Evolutionary conservation across 2,113 vertebrate species (phyloP), one percentile per base, ranked within the genome.

Genomic region (Abramis brama): DNA sequence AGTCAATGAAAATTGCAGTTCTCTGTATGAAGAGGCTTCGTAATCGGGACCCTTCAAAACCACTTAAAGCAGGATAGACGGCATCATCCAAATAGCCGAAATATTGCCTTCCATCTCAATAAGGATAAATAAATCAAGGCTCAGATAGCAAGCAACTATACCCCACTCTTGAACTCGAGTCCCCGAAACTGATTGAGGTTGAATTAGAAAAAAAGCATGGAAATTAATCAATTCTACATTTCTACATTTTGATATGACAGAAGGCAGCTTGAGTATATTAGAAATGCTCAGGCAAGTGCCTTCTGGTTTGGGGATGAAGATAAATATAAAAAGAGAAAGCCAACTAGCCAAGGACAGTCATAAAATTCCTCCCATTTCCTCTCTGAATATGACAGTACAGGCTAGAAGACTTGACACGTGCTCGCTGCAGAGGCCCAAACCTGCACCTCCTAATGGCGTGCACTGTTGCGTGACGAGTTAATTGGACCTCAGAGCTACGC

Each of bases 161-260:
- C 62, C 47, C 23, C 27, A 21, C 50, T 55, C 7, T 39, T 33
- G 43, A 82, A 70, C 43, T 52, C 80, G 30, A 23, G 73, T 47
- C 76, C 82, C 88, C 60, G 55, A 81, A 79, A 77, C 82, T 71
- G 52, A 90, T 45, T 81, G 68, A 89, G 83, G 75, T 52, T 2
- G 77, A 85, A 89, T 91, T 86, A 89, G 79, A 89, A 50, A 6
- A 71, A 85, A 84, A 39, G 86, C 75, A 89, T 89, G 86, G 82
- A 89, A 90, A 92, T 91, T 66, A 86, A 89, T 89, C 81, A 74
- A 78, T 91, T 91, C 91, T 89, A 92, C n/a, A n/a, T 79, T 62
- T 62, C n/a, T 25, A 62, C 10, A 25, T 62, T 62, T 25, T 57
- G 19, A 33, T 33, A 78, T 62, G 70, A 84, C 36, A 33, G 47